phyloP scores from a whole-genome alignment of 2,888 invertebrate genomes.

The Drosophila atripex region DNA sequence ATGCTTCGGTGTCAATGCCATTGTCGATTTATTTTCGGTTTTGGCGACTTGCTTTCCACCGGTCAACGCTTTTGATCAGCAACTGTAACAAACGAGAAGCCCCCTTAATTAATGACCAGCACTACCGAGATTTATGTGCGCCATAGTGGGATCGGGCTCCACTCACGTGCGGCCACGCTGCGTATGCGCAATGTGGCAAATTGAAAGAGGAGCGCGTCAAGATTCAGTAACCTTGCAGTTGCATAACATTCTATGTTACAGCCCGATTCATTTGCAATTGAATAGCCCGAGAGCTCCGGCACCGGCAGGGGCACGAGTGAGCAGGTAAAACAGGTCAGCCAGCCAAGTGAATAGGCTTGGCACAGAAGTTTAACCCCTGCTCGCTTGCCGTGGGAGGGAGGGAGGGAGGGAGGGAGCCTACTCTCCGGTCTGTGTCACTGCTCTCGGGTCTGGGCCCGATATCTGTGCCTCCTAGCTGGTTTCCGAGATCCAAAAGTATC shows the following conservation, averaged over 20 bases:
- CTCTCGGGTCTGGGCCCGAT: constrained; percentile 26
- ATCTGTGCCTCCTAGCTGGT: constrained; percentile 19
- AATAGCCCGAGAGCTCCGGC: background rate
- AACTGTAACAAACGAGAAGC: constrained; percentile 52
- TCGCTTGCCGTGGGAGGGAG: constrained; percentile 25
- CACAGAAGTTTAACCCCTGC: constrained; percentile 62
- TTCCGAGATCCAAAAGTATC: constrained; percentile 10
- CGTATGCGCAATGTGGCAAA: constrained; percentile 45
- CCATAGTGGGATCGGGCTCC: constrained; percentile 31
- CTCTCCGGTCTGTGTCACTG: constrained; percentile 29
- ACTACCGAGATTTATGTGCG: constrained; percentile 44
- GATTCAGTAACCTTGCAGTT: constrained; percentile 27
- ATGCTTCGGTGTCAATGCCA: constrained; percentile 68
- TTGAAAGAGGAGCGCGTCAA: constrained; percentile 5
- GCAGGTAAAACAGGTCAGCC: constrained; percentile 28
- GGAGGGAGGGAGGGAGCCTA: constrained; percentile 1
- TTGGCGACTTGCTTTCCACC: background rate
- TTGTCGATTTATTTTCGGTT: constrained; percentile 38
- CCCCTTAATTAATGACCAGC: constrained; percentile 50
- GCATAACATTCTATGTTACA: constrained; percentile 51
- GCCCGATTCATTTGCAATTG: constrained; percentile 9
- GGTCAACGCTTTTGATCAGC: constrained; percentile 23
- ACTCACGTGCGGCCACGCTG: constrained; percentile 13
- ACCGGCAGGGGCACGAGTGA: background rate
- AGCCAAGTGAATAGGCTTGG: constrained; percentile 54